Evolutionary conservation across 1,140 invertebrate species (phyloP), one percentile per base, ranked within the genome.

Genomic region (Apis dorsata): DNA sequence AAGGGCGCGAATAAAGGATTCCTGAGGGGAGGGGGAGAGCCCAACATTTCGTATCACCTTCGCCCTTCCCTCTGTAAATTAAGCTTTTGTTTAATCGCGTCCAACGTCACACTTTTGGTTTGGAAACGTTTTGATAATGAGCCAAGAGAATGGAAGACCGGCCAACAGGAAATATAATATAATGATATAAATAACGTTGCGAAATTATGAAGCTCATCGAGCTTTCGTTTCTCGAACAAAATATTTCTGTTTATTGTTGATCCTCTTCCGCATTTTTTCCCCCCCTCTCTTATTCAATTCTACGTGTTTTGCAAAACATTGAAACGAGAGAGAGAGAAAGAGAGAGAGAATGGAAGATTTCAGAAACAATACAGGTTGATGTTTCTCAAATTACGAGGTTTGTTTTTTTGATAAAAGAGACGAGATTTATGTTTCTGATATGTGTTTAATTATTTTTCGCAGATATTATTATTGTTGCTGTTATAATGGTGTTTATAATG

Each of bases 11-110:
- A 85, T 88, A 78, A 85, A 82, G 84, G 84, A 77, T 69, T 69
- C 76, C 44, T 59, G 34, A 34, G 59, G 34, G 34, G 59, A 3
- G 34, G 34, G 63, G 83, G 71, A 19, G 84, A 73, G 53, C 81
- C 73, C 59, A 82, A 81, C 81, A 83, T 88, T 86, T 78, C 84
- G 84, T 44, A 34, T 78, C 77, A 69, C 57, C 69, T 81, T 83
- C 65, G 71, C 57, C 79, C 7, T 44, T 60, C 73, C 62, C 87
- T 80, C 65, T 57, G 80, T 74, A 81, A 88, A 81, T 81, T 80
- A 86, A 84, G 84, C 87, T 86, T 89, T 88, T 88, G 84, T 89
- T 89, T 89, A 89, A 89, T 89, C 84, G 81, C 86, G 78, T 82
- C 86, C 68, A 51, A 69, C 81, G 69, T 85, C 74, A 76, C 69